Evolutionary conservation across 2,888 invertebrate species (phyloP), one percentile per base, ranked within the genome.

Genomic region (Sminthurides aquaticus): DNA sequence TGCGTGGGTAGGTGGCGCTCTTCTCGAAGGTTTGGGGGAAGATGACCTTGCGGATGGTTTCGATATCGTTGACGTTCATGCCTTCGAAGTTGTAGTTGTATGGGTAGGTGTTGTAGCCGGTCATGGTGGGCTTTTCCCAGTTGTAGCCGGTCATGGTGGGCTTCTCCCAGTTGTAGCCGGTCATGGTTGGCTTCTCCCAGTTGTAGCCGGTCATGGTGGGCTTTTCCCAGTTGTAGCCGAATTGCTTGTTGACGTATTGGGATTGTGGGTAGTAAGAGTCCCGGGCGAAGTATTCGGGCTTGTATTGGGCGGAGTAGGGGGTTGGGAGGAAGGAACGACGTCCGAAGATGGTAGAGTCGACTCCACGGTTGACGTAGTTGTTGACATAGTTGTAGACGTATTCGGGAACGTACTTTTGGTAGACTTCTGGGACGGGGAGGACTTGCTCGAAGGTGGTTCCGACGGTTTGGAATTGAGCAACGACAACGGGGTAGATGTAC

Each of bases 401-500:
- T 20, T 34, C 49, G 2, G 63, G 63, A 29, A 63, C 57, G 24
- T 43, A 26, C 24, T 49, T 18, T 2, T 29, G 57, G 49, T 26
- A 48, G 20, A 27, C 20, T 15, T 57, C 57, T 26, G 56, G 63
- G 22, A 43, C 49, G 56, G 26, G 26, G 8, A 55, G 2, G 24
- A 24, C 24, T n/a, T 25, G 49, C 5, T 25, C 48, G 28, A 49
- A 8, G 27, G 57, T 25, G 27, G 57, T 25, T 25, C 24, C 3
- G 48, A 48, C n/a, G 18, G 20, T 25, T 27, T 49, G 27, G 28
- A n/a, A 49, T 8, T 25, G 28, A n/a, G 18, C 20, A 28, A 29
- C 52, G 49, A 64, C 63, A 20, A 62, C 52, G 24, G 67, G 67
- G 60, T 52, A 67, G 49, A 67, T 62, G 64, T 67, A 64, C 49